Base-by-base conservation (phyloP, 2,797 vertebrate genomes). In the Spea hammondii region DNA sequence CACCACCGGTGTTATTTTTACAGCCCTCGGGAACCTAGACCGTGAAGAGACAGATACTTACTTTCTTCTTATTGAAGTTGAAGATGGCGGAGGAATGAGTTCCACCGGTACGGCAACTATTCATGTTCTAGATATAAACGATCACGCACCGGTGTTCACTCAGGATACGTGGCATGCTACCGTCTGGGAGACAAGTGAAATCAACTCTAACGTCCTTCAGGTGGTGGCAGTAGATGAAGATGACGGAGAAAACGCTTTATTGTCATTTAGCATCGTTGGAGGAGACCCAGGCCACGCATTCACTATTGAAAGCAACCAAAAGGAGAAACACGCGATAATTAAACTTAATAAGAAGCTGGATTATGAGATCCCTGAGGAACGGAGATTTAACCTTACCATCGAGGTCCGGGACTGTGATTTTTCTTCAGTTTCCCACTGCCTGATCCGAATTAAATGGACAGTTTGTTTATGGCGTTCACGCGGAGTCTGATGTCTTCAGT, bases 251-350 rank as follows among this genome's bases (percentile, higher is more conserved):
- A 96, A 95, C 1, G 17, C 17, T 17, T 17, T 17, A 17, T 17
- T 17, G 17, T 17, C 17, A 17, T 17, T 17, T 80, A 95, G 91
- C 45, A 91, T 96, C 46, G 86, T 94, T 0, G 88, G 89, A 0
- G 95, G 95, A 82, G 95, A 97, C 87, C 93, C 93, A 4, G 95
- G 96, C 73, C 90, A 95, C 87, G 96, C 95, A 87, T 96, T 97
- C 85, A 94, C 92, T 69, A 88, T 96, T 88, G 92, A 94, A 84
- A 95, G 91, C 83, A 86, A 91, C 79, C 89, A 90, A 83, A 92
- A 92, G 85, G 88, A 91, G 82, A 94, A 93, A 13, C 91, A 89
- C 0, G 95, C 94, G 13, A 90, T 90, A 6, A 86, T 97, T 79
- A 87, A 92, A 69, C 89, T 97, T n/a, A 95, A 95, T 86, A 95